Evolutionary conservation across 2,113 vertebrate species (phyloP), one percentile per base, ranked within the genome.

Genomic region (Noctilio leporinus): DNA sequence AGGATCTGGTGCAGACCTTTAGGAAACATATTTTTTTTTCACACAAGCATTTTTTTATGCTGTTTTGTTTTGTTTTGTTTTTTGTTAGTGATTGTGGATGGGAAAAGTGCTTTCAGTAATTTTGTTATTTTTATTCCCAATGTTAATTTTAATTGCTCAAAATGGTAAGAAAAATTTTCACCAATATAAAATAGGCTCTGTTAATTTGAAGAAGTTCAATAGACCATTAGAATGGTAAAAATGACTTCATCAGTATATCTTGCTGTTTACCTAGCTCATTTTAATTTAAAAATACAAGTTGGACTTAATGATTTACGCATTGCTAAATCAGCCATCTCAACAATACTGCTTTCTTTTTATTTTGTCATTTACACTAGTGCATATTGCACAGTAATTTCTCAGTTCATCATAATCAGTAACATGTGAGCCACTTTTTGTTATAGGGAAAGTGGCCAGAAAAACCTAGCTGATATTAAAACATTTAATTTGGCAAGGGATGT

Each of bases 1-100:
- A 93, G 83, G 92, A 89, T 93, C 86, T 26, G 95, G 95, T 96
- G 8, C 87, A 94, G 96, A 81, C 97, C 96, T 95, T 97, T 97
- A 95, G 96, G 97, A 98, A 98, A 96, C 67, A 92, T 40, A 2
- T 10, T 35, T 30, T 40, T 14, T 43, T 69, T 69, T 69, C 11
- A 45, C 40, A 17, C 28, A 45, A 76, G 45, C 45, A n/a, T 76
- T 49, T 49, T 49, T 16, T 76, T 49, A 49, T 33, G 9, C 26
- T 30, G 14, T 45, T 26, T 73, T 73, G 26, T 3, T 43, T 28
- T 49, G 33, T 49, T 76, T 76, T 43, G 45, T 49, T 49, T 49
- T 76, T 76, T 76, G 28, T 49, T 17, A 49, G 30, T 76, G 30
- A 49, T 20, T 76, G 10, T n/a, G 49, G 28, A 47, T n/a, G 9